Base-by-base conservation (phyloP, 2,888 invertebrate species). In the Plusia festucae region DNA sequence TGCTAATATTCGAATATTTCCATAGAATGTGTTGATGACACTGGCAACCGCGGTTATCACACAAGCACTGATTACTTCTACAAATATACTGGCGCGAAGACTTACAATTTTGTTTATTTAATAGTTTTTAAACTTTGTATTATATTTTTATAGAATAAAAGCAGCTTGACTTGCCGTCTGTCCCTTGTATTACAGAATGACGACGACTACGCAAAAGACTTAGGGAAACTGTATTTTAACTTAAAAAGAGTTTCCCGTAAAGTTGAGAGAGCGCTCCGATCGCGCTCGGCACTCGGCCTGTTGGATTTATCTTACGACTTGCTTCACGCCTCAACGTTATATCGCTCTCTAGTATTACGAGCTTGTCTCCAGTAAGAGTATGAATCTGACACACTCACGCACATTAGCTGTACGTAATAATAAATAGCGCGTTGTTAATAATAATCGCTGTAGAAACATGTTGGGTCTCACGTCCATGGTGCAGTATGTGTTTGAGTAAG, bases 1-100 rank as follows among this genome's bases (percentile, higher is more conserved):
- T 27, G 27, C 15, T 32, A 7, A 46, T 57, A 24, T 49, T 57
- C 40, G 22, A 3, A 20, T 24, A 27, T 20, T 72, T 49, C 9
- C 20, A 20, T 18, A 24, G 15, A n/a, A n/a, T n/a, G 6, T 54
- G 67, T 40, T 58, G 52, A 27, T 34, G 22, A 18, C 60, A n/a
- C 9, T 13, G 32, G 15, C 40, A n/a, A 1, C 20, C 11, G 16
- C 15, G 46, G 34, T 30, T 49, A 32, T 15, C 15, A 7, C 53
- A 15, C 30, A 6, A n/a, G 51, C 32, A 4, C 32, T 55, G 32
- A 9, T 56, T 72, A 30, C 44, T 54, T 18, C 2, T 24, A 32
- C 53, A 53, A 49, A 57, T 34, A 65, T 46, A 13, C 27, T 2
- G 18, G 9, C 46, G 18, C 1, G 46, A 4, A 20, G 20, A 49